Evolutionary conservation across 2,888 invertebrate genomes (phyloP), one percentile per base, ranked within the genome.

Genomic region (Bombyx huttoni): DNA sequence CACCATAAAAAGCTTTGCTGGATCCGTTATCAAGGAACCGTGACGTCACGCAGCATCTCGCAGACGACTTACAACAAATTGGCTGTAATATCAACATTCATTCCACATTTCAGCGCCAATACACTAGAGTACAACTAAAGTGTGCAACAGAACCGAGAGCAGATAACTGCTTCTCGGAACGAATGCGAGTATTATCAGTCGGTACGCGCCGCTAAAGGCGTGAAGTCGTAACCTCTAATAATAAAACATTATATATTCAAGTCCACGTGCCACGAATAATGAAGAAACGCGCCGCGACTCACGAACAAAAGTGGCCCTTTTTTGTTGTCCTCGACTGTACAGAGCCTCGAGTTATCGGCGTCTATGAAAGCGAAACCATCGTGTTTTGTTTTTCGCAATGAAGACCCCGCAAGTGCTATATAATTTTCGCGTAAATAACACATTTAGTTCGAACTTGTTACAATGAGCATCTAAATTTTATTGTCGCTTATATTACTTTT

Each of bases 161-260:
- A 81, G 82, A 83, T 83, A 82, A 76, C 75, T 67, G 65, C 67
- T 86, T 87, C 87, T 78, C 68, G 66, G 87, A 87, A 86, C 79
- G 66, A 74, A 81, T 81, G 80, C 78, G 80, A 82, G 81, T 78
- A 78, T 78, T 85, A 84, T 86, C 87, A 86, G 81, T 79, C 67
- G 64, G 67, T 68, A 67, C 63, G 61, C 72, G 75, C 74, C 77
- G 75, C 72, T 70, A 75, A 75, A 83, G 72, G 76, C 87, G 86
- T 86, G 83, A 88, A 86, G 88, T 77, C 80, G 75, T 87, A 81
- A 83, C 78, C 68, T 68, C 64, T 73, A 75, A 81, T 80, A 81
- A 85, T 86, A 84, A 86, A 87, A 83, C 77, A 84, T 86, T 86
- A 86, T 83, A 73, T 87, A 88, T 88, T 87, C 87, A 74, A 70